These are phyloP conservation scores for Drosophila nr. medialis DNA, from an alignment of 2,888 invertebrate species.

Conservation along the genomic window DNA sequence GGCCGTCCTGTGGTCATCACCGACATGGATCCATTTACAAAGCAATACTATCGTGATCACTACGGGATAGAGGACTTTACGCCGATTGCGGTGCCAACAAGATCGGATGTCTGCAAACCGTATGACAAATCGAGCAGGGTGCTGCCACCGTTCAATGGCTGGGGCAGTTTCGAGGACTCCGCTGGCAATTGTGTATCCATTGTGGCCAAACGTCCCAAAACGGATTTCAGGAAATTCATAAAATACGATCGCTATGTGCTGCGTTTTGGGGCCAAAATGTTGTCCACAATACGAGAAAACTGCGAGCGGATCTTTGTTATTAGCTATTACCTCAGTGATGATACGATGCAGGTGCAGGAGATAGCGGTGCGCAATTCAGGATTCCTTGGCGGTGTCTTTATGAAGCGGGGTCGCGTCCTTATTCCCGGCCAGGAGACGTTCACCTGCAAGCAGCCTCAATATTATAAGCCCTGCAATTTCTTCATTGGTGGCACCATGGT, in stretches of 20 bases:
- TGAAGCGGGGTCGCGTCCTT: slow-evolving; percentile 89
- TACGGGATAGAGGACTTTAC: slow-evolving; percentile 84
- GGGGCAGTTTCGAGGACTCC: slow-evolving; percentile 95
- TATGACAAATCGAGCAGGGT: slow-evolving; percentile 65
- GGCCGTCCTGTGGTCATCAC: slow-evolving; percentile 92
- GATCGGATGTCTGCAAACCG: slow-evolving; percentile 64
- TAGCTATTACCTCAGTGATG: slow-evolving; percentile 92
- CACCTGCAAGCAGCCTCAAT: slow-evolving; percentile 89
- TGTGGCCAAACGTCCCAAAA: slow-evolving; percentile 90
- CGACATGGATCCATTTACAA: slow-evolving; percentile 94
- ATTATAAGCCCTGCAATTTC: slow-evolving; percentile 92
- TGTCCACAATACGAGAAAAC: slow-evolving; percentile 89
- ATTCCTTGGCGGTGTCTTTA: slow-evolving; percentile 88
- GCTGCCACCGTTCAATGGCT: slow-evolving; percentile 95
- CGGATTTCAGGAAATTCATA: slow-evolving; percentile 92
- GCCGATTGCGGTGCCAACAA: slow-evolving; percentile 71
- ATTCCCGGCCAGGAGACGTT: slow-evolving; percentile 91
- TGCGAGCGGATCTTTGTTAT: slow-evolving; percentile 91
- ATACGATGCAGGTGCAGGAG: slow-evolving; percentile 93
- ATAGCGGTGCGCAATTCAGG: slow-evolving; percentile 90
- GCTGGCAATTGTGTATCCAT: slow-evolving; percentile 93
- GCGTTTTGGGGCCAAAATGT: slow-evolving; percentile 91
- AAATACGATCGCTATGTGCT: slow-evolving; percentile 91
- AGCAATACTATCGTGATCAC: slow-evolving; percentile 90
- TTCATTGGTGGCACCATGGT: slow-evolving; percentile 92